phyloP scores from a whole-genome alignment of 2,888 invertebrate genomes.

The Rhagonycha fulva region DNA sequence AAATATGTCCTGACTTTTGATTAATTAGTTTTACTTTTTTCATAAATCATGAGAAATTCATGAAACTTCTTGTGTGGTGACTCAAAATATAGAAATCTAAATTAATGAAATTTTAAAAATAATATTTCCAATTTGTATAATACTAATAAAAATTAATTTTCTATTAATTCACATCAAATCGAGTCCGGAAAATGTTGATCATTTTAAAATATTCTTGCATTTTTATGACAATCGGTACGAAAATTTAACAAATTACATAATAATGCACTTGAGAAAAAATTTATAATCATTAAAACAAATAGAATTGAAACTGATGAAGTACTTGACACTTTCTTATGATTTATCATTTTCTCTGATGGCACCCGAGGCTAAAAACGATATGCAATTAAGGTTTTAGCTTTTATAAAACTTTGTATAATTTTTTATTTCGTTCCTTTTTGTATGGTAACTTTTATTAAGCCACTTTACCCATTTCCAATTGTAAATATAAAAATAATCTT shows the following conservation, averaged over 20 bases:
- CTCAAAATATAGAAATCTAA: background rate
- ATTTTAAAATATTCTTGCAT: background rate
- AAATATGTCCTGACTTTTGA: background rate
- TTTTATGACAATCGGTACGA: background rate
- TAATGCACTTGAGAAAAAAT: conserved; percentile 26
- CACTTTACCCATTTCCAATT: background rate
- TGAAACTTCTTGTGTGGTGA: background rate
- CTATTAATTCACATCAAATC: background rate
- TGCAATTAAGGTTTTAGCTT: conserved; percentile 33
- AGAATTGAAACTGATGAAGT: conserved; percentile 45
- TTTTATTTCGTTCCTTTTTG: conserved; percentile 4
- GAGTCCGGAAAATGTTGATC: background rate
- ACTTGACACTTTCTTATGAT: conserved; percentile 45
- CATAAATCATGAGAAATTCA: background rate
- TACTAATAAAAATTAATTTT: background rate
- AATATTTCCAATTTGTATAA: background rate
- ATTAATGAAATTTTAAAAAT: background rate
- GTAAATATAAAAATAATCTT: background rate
- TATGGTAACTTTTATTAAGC: background rate
- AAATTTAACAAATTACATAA: conserved; percentile 1
- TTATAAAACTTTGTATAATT: conserved; percentile 8
- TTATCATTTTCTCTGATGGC: conserved; percentile 41
- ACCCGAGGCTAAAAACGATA: conserved; percentile 34
- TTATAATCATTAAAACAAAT: conserved; percentile 45
- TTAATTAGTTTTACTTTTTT: background rate